phyloP scores from a whole-genome alignment of 2,888 invertebrate species.

The Watsonalla cultraria region DNA sequence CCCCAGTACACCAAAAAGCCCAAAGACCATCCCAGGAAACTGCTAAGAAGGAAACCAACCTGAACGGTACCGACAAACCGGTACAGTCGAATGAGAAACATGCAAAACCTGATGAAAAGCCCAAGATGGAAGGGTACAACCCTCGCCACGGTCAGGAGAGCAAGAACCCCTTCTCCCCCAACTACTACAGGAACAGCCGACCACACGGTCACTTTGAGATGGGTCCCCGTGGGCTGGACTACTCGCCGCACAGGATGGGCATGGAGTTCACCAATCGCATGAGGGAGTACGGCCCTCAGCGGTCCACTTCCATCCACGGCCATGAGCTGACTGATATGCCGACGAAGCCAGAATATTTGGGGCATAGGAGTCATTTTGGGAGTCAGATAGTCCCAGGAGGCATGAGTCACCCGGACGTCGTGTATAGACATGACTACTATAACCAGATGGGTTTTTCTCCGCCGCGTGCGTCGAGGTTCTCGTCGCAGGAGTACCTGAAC shows the following conservation, averaged over 20 bases:
- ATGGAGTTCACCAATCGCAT: constrained; percentile 61
- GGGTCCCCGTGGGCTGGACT: constrained; percentile 70
- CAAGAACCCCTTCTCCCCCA: constrained; percentile 68
- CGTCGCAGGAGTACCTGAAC: constrained; percentile 73
- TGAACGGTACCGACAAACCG: constrained; percentile 39
- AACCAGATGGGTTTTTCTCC: constrained; percentile 60
- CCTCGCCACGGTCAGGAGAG: constrained; percentile 48
- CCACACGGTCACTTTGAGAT: constrained; percentile 72
- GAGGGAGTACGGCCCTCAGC: constrained; percentile 64
- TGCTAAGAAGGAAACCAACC: constrained; percentile 49
- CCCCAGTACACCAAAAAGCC: constrained; percentile 32
- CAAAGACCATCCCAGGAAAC: constrained; percentile 26
- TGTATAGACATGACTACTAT: constrained; percentile 68
- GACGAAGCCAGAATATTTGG: constrained; percentile 61
- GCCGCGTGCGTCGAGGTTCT: constrained; percentile 64
- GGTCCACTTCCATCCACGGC: constrained; percentile 70
- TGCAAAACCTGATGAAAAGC: constrained; percentile 24
- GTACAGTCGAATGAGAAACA: constrained; percentile 7
- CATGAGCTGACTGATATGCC: constrained; percentile 69
- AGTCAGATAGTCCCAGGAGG: constrained; percentile 63
- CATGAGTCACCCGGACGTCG: constrained; percentile 66
- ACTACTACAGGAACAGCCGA: constrained; percentile 55
- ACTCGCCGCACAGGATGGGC: constrained; percentile 68
- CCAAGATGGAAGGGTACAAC: constrained; percentile 42
- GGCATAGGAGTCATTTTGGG: constrained; percentile 59